Percentiles rank a stretch among this genome's conserved stretches.
Conservation (phyloP, 2,888 invertebrate genomes). For the Drosophila anomalata region DNA sequence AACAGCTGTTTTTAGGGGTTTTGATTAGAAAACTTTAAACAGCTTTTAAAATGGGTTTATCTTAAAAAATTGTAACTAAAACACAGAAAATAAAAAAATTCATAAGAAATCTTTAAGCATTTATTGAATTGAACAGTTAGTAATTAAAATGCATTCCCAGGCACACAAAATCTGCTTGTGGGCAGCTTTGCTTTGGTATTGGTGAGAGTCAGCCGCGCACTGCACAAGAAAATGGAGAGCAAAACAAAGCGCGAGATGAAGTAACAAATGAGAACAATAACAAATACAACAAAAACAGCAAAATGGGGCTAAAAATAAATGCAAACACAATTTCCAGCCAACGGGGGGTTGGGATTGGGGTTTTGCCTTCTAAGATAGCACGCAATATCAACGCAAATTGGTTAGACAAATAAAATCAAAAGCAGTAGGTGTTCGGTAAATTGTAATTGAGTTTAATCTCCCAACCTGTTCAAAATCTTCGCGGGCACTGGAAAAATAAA, state of each 20-base stretch:
- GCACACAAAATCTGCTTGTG: neutral
- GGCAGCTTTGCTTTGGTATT: neutral
- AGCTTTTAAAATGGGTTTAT: neutral
- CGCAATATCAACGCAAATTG: slow-evolving; percentile 34
- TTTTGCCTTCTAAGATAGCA: slow-evolving; percentile 22
- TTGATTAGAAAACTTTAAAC: slow-evolving; percentile 12
- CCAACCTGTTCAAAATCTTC: slow-evolving; percentile 39
- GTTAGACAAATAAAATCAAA: slow-evolving; percentile 34
- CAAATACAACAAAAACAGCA: slow-evolving; percentile 23
- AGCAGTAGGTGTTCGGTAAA: neutral
- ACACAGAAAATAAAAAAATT: neutral
- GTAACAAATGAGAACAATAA: slow-evolving; percentile 44
- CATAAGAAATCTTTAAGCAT: neutral
- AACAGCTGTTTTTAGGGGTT: slow-evolving; percentile 34
- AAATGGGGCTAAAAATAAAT: slow-evolving; percentile 50
- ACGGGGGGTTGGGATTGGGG: slow-evolving; percentile 6
- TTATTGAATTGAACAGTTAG: neutral
- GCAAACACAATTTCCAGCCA: slow-evolving; percentile 29
- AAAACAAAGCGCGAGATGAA: slow-evolving; percentile 62
- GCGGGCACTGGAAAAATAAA: slow-evolving; percentile 28
- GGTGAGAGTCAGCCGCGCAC: slow-evolving; percentile 1
- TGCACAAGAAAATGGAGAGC: slow-evolving; percentile 53
- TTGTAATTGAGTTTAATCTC: slow-evolving; percentile 12
- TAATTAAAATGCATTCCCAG: neutral
- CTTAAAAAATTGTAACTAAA: neutral